Conservation (phyloP, 30 jellyfish, hydroid and myxozoan species). For the Cassiopea andromeda region DNA sequence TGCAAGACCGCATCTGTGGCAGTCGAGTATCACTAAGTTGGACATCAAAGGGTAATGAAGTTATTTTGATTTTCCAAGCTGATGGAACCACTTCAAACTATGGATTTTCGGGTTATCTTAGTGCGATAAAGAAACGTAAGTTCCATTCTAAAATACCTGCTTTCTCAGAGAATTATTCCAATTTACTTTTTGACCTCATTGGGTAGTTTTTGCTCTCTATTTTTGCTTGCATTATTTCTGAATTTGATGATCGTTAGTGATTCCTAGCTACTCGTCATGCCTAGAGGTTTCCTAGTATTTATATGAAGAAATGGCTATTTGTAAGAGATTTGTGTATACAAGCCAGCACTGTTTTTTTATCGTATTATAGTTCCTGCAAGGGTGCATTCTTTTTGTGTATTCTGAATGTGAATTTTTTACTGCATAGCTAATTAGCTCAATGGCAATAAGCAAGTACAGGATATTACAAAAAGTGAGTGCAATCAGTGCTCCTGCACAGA, state of each 20-base stretch:
- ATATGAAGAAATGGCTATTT: no score
- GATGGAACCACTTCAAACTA: neutral
- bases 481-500: neutral
- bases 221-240: no score
- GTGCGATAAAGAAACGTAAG: neutral
- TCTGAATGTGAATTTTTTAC: neutral
- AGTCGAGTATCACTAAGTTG: neutral
- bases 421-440: neutral
- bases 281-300: neutral
- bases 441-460: neutral
- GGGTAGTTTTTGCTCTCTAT: no score
- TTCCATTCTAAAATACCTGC: neutral
- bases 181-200: no score
- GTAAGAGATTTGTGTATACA: no score
- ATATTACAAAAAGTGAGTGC: neutral
- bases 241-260: no score
- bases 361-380: neutral
- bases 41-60: neutral
- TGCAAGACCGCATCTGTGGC: neutral
- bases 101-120: neutral
- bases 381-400: neutral
- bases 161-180: neutral
- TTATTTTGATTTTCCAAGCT: neutral
- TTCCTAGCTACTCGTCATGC: neutral
- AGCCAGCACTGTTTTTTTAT: no score